A percentile compares a stretch with the other conserved stretches of the same genome.
phyloP scores from a whole-genome alignment of 2,113 vertebrate species.

The Pterocles orientalis region DNA sequence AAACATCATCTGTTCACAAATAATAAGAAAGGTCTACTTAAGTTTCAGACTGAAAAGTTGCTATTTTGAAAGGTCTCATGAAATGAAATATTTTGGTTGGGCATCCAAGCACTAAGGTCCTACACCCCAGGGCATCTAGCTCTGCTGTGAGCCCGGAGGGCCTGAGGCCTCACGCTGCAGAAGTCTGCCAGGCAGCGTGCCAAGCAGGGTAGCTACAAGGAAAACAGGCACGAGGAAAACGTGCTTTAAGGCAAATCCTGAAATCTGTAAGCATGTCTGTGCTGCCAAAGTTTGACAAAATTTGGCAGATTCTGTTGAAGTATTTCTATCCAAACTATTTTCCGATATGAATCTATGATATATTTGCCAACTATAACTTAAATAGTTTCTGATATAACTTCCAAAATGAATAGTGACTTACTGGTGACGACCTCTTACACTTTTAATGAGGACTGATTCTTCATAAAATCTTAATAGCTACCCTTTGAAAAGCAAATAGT shows the following conservation, averaged over 20 bases:
- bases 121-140: not conserved
- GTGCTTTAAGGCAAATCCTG: not conserved
- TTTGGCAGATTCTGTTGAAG: slow-evolving; percentile 33
- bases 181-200: slow-evolving; percentile 1
- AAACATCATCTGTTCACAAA: not conserved
- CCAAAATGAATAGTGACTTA: not conserved
- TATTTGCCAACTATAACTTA: not conserved
- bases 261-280: slow-evolving; percentile 28
- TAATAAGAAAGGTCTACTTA: not conserved
- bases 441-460: not conserved
- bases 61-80: not conserved
- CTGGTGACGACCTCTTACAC: not conserved
- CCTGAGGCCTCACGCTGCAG: not conserved
- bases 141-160: not conserved
- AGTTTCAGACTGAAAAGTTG: not conserved
- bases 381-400: not conserved
- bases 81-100: not conserved
- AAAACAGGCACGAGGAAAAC: slow-evolving; percentile 14
- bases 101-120: not conserved
- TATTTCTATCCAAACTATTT: slow-evolving; percentile 37
- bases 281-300: slow-evolving; percentile 52
- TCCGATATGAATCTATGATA: not conserved
- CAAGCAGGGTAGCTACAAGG: slow-evolving; percentile 1
- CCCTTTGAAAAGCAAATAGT: not conserved
- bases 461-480: not conserved